These are phyloP conservation scores for Tetragnatha montana DNA, from an alignment of 2,888 invertebrate species.

Conservation along the genomic window DNA sequence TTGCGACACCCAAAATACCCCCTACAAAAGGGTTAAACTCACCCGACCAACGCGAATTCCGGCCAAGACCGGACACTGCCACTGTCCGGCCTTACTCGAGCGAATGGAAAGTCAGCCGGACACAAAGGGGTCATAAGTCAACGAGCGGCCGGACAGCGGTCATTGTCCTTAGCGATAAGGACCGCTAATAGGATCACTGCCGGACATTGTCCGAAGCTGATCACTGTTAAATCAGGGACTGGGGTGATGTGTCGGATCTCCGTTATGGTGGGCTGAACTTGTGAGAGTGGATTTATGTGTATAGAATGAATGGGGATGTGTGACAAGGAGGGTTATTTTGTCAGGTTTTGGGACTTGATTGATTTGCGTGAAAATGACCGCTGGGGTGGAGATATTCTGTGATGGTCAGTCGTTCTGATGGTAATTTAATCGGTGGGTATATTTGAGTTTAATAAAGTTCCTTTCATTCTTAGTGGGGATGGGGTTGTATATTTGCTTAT, in stretches of 20 bases:
- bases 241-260: background rate
- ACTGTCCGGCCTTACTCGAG: no score
- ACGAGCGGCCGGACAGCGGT: constrained; percentile 17
- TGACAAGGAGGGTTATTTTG: background rate
- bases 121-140: constrained; percentile 19
- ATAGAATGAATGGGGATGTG: background rate
- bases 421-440: no score
- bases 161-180: constrained; percentile 20
- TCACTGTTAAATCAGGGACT: background rate
- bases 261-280: no score
- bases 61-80: background rate
- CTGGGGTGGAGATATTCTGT: no score
- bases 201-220: background rate
- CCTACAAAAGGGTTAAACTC: no score
- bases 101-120: background rate
- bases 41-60: background rate
- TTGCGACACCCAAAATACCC: no score
- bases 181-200: constrained; percentile 23
- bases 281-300: background rate
- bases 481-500: no score
- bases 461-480: no score
- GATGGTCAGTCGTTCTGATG: no score
- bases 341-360: no score
- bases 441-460: no score
- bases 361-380: no score